Evolutionary conservation across 2,888 invertebrate species (phyloP), one percentile per base, ranked within the genome.

Genomic region (Brachypterus glaber): DNA sequence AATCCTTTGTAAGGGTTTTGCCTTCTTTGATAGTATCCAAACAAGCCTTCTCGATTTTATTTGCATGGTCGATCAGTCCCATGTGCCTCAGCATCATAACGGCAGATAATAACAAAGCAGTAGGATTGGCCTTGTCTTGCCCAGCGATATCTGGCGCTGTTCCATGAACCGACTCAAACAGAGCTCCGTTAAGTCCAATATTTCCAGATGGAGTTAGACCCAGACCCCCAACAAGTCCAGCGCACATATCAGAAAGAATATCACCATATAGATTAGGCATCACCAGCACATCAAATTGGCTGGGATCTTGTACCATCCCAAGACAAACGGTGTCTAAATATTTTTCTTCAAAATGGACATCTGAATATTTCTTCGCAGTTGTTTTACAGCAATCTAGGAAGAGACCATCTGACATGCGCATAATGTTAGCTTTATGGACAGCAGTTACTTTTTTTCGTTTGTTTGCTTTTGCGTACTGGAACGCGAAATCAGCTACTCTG

Each of bases 201-300:
- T 98, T 98, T 30, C 97, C 98, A 40, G 95, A 95, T 14, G 98
- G 95, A 30, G 98, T 98, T 42, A 98, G 77, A 24, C 98, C 98
- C 17, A 99, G 75, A 2, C 98, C 98, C 42, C 98, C 98, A 13
- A 99, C 89, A 27, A 98, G 74, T 44, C 98, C 98, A 46, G 98
- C 97, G 64, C 97, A 98, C 81, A 99, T 83, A 72, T 98, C 98
- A 35, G 97, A 97, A 59, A 98, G 76, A 63, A 98, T 98, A 70
- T 99, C 98, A 62, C 98, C 98, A 63, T 98, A 98, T 56, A 98
- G 73, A 67, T 98, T 98, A 14, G 97, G 97, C 97, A 98, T 98
- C 35, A 98, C 97, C 58, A 98, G 73, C 26, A 99, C 96, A 68
- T 99, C 98, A 63, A 95, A 99, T 67, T 90, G 82, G 43, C 79